Evolutionary conservation across 2,888 invertebrate species (phyloP).

Genomic region (Sycophila texana): DNA sequence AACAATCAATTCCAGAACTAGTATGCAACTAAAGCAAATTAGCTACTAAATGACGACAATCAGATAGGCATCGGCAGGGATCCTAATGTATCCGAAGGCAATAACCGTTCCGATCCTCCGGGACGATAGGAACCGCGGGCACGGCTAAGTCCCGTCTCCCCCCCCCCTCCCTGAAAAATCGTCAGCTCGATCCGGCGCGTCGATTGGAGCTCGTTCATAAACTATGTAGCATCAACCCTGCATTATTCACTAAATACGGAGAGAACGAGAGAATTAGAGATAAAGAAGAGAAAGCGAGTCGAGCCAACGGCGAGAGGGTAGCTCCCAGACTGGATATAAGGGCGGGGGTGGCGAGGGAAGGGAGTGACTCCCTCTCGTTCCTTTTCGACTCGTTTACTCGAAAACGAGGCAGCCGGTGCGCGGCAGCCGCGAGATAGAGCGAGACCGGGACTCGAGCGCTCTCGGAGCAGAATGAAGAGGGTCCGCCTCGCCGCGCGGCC

Average conservation of each 20-base stretch:
- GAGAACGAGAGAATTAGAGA: constrained; percentile 46
- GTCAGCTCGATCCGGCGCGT: not conserved
- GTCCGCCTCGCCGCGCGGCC: constrained; percentile 31
- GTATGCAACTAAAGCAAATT: too few species aligned
- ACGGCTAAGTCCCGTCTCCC: not conserved
- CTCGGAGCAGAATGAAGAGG: constrained; percentile 34
- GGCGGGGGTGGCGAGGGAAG: not conserved
- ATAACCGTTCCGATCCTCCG: not conserved
- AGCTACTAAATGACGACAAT: too few species aligned
- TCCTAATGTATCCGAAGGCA: too few species aligned
- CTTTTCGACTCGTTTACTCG: constrained; percentile 12
- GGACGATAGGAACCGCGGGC: not conserved
- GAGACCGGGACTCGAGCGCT: constrained; percentile 25
- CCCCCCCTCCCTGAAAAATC: constrained; percentile 18
- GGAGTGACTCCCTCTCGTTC: not conserved
- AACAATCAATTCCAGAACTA: too few species aligned
- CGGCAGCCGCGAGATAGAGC: constrained; percentile 4
- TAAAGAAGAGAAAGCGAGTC: constrained; percentile 45
- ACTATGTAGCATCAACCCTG: constrained; percentile 30
- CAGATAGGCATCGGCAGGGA: too few species aligned
- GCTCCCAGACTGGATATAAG: too few species aligned
- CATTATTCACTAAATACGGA: constrained; percentile 51
- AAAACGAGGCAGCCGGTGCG: not conserved
- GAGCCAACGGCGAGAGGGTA: too few species aligned
- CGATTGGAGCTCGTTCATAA: constrained; percentile 11